Base-by-base conservation (phyloP, 1,140 invertebrate genomes). In the Vanessa tameamea region DNA sequence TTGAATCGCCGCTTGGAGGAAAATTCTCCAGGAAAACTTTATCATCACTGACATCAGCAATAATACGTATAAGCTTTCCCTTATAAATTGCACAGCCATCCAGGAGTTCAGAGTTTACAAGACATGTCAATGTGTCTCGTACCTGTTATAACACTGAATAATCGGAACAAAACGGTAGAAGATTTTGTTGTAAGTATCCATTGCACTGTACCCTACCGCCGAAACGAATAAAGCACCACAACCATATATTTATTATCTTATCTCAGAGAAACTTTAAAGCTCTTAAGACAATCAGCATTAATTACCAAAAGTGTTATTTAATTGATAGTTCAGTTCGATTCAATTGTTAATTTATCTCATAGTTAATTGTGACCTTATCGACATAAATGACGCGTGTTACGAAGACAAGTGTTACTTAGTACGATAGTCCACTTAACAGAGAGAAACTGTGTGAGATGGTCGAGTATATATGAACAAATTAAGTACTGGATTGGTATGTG, bases 251-350 rank as follows among this genome's bases (percentile, higher is more conserved):
- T 57, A 82, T 83, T 77, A 69, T 55, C 69, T 71, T 79, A 83
- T 78, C 81, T 76, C 69, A 47, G 26, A 16, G 65, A 76, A 70
- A 79, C 66, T 81, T 77, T 6, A 70, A 84, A 88, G 84, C 86
- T 87, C 83, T 88, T 90, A 87, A 82, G 72, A 63, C 81, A 90
- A 90, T 90, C 87, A 88, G 82, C 61, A 51, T 76, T 82, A 76
- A 87, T 87, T 87, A 87, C 82, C 57, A 68, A 76, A 85, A 89
- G 77, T 80, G 88, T 78, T 85, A 84, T 90, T 88, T 87, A 90
- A 90, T 90, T 88, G 87, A 81, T 72, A 80, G 79, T 82, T 87
- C 82, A 72, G 74, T 69, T 63, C 83, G 85, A 87, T 85, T 85
- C 85, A 83, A 86, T 86, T 89, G 84, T 82, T 55, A 57, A 73